Percentiles rank a stretch among this genome's conserved stretches.
Conservation (phyloP, 2,888 invertebrate species). For the Acleris cristana region DNA sequence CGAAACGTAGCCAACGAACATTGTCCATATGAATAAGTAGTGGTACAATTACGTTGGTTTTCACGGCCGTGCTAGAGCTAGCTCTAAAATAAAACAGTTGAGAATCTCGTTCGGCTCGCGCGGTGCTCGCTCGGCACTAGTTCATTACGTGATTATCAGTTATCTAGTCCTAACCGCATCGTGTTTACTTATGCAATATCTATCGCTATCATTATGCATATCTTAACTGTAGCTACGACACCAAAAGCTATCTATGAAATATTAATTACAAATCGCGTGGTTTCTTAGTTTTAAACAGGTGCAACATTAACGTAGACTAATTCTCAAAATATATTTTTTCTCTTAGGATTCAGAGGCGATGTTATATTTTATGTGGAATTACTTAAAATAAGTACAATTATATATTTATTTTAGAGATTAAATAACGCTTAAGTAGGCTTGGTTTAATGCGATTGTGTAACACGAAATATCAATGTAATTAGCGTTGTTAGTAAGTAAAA, state of each 20-base stretch:
- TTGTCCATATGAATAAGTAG: constrained; percentile 60
- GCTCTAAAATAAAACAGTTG: constrained; percentile 81
- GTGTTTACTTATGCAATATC: constrained; percentile 20
- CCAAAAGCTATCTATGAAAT: too few species aligned
- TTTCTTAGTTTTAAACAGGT: too few species aligned
- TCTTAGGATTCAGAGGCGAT: too few species aligned
- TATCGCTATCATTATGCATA: constrained; percentile 4
- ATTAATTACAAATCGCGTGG: too few species aligned
- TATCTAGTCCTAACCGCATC: constrained; percentile 40
- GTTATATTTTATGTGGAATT: too few species aligned
- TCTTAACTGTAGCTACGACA: too few species aligned
- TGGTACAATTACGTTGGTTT: constrained; percentile 57
- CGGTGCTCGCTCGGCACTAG: constrained; percentile 59
- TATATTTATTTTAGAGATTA: too few species aligned
- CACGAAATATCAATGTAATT: neutral
- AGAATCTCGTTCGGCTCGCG: constrained; percentile 67
- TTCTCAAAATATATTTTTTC: too few species aligned
- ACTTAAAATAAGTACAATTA: too few species aligned
- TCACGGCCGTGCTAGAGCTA: constrained; percentile 73
- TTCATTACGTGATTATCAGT: constrained; percentile 61
- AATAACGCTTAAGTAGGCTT: too few species aligned
- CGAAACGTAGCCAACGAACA: constrained; percentile 67
- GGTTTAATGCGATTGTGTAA: too few species aligned
- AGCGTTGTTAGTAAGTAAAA: constrained; percentile 30
- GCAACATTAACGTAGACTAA: too few species aligned